These are phyloP conservation scores for Argya squamiceps DNA, from an alignment of 2,797 vertebrate species.

Conservation along the genomic window DNA sequence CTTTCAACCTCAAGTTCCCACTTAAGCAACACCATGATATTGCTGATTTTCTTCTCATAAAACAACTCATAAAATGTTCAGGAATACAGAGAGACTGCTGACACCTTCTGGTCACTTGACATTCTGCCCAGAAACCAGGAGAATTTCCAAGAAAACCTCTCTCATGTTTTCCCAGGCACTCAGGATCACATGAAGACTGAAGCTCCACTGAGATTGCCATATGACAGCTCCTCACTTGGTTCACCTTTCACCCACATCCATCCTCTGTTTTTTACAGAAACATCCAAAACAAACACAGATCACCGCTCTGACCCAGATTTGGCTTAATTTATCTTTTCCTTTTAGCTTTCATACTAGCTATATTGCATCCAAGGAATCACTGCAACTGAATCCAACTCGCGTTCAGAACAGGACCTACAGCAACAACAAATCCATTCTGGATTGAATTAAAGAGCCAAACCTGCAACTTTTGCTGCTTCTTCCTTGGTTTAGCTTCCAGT, in stretches of 20 bases:
- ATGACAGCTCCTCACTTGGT: neutral
- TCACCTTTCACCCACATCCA: neutral
- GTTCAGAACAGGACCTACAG: neutral
- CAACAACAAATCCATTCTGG: neutral
- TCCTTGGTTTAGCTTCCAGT: neutral
- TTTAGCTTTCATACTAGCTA: neutral
- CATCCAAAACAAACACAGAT: neutral
- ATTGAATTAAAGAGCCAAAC: neutral
- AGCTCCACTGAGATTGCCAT: neutral
- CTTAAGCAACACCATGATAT: neutral
- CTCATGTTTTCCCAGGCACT: neutral
- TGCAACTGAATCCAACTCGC: neutral
- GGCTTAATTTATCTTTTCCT: neutral
- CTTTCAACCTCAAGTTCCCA: neutral
- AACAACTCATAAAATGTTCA: neutral
- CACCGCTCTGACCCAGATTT: neutral
- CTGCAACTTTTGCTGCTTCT: neutral
- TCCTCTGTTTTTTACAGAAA: neutral
- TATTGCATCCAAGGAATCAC: neutral
- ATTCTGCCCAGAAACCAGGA: neutral
- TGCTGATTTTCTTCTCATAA: neutral
- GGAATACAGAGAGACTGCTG: slow-evolving; percentile 35
- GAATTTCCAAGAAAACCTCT: neutral
- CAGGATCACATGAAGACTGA: slow-evolving; percentile 7
- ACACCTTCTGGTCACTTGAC: slow-evolving; percentile 64